A percentile compares a stretch with the other conserved stretches of the same genome.
phyloP scores from a whole-genome alignment of 2,888 invertebrate species.

The Calliphora vomitoria region DNA sequence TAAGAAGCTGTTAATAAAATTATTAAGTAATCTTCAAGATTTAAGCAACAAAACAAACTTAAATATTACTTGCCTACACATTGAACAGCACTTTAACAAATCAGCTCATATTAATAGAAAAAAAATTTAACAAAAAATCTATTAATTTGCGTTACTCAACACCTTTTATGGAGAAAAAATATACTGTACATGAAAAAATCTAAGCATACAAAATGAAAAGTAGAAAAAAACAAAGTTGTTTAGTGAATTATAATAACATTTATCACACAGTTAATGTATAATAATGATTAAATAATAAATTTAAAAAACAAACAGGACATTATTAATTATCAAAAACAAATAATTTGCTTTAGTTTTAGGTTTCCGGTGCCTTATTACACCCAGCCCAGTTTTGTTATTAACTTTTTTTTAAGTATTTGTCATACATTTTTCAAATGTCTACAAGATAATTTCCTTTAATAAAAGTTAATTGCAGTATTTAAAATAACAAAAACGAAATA shows the following conservation, averaged over 20 bases:
- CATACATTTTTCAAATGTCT: slow-evolving; percentile 29
- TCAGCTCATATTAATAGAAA: slow-evolving; percentile 16
- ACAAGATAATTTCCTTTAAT: slow-evolving; percentile 30
- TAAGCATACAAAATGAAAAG: not conserved
- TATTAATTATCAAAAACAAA: too few species aligned
- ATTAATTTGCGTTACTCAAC: not conserved
- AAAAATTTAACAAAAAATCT: not conserved
- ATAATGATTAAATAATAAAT: too few species aligned
- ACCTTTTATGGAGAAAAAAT: not conserved
- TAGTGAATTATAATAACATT: too few species aligned
- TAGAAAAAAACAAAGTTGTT: too few species aligned
- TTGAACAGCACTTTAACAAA: not conserved
- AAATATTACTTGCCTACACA: slow-evolving; percentile 25
- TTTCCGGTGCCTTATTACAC: not conserved
- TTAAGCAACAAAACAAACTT: not conserved
- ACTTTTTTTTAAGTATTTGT: not conserved
- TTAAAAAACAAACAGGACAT: too few species aligned
- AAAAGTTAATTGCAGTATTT: slow-evolving; percentile 38
- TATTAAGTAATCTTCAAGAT: slow-evolving; percentile 2
- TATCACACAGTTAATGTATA: too few species aligned
- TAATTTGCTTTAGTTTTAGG: not conserved
- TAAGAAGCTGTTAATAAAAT: slow-evolving; percentile 28
- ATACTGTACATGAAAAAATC: not conserved
- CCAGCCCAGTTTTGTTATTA: not conserved
- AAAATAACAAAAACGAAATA: slow-evolving; percentile 1